Percentiles rank a stretch among this genome's conserved stretches.
These are phyloP conservation scores for Bostrychus sinensis DNA, from an alignment of 2,113 vertebrate genomes.

Conservation along the genomic window DNA sequence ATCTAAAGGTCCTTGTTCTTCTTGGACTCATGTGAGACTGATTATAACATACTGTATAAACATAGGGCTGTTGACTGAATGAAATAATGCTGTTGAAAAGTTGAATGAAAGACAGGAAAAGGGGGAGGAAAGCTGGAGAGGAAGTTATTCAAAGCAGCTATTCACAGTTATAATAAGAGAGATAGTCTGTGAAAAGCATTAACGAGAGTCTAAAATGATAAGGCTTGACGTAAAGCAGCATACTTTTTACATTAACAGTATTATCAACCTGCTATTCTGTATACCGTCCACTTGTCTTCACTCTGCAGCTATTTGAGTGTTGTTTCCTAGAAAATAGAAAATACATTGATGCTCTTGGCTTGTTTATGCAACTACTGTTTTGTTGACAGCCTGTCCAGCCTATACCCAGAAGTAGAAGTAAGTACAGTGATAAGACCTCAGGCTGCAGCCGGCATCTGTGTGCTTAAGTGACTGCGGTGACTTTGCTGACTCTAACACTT, in stretches of 20 bases:
- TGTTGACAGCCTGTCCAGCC: not conserved
- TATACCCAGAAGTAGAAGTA: not conserved
- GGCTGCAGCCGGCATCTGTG: not conserved
- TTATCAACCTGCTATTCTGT: not conserved
- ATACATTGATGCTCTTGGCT: not conserved
- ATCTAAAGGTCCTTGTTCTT: constrained; percentile 27
- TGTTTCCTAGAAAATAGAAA: not conserved
- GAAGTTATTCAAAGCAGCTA: constrained; percentile 42
- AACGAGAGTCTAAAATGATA: not conserved
- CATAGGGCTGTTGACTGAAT: not conserved
- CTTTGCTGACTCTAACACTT: constrained; percentile 37
- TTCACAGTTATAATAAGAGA: not conserved
- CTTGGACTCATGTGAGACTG: not conserved
- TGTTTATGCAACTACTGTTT: not conserved
- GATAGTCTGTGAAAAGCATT: too few relatives aligned
- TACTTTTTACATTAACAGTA: not conserved
- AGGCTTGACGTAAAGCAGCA: not conserved
- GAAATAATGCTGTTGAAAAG: constrained; percentile 2
- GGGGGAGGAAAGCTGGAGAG: constrained; percentile 36
- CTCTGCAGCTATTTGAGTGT: not conserved
- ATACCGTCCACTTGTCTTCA: not conserved
- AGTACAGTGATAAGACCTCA: not conserved
- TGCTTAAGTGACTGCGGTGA: constrained; percentile 15
- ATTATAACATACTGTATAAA: constrained; percentile 18
- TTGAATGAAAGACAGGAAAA: constrained; percentile 44